A percentile compares a stretch with the other conserved stretches of the same genome.
These are phyloP conservation scores for Brachystomella parvula DNA, from an alignment of 1,140 invertebrate species.

Conservation along the genomic window DNA sequence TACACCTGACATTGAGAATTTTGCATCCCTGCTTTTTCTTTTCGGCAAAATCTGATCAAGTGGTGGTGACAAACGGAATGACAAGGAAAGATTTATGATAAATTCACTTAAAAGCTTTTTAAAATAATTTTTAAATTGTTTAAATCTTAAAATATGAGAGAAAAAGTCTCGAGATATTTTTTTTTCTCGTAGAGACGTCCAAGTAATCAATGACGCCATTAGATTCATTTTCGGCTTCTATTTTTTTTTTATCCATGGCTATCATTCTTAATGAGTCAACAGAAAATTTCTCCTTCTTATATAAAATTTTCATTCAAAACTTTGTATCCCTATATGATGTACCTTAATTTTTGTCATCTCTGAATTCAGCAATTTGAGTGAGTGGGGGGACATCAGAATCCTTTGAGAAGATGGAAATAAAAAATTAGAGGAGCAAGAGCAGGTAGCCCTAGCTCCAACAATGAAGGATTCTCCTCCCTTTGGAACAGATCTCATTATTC, in stretches of 20 bases:
- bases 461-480: no score
- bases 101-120: no score
- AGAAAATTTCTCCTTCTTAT: constrained; percentile 17
- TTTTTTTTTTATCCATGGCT: constrained; percentile 20
- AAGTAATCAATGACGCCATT: constrained; percentile 38
- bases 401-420: no score
- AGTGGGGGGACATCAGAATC: neutral
- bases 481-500: neutral
- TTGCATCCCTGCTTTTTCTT: no score
- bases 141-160: neutral
- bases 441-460: no score
- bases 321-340: neutral
- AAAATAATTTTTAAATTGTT: neutral
- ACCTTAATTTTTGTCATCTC: neutral
- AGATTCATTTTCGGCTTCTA: constrained; percentile 29
- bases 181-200: no score
- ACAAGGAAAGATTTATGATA: no score
- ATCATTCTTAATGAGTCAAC: constrained; percentile 38
- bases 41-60: no score
- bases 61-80: no score
- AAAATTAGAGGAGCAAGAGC: no score
- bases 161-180: no score
- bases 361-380: neutral
- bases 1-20: no score
- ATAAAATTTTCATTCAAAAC: constrained; percentile 9